Evolutionary conservation across 1,140 invertebrate species (phyloP).

Genomic region (Pogonomyrmex barbatus): DNA sequence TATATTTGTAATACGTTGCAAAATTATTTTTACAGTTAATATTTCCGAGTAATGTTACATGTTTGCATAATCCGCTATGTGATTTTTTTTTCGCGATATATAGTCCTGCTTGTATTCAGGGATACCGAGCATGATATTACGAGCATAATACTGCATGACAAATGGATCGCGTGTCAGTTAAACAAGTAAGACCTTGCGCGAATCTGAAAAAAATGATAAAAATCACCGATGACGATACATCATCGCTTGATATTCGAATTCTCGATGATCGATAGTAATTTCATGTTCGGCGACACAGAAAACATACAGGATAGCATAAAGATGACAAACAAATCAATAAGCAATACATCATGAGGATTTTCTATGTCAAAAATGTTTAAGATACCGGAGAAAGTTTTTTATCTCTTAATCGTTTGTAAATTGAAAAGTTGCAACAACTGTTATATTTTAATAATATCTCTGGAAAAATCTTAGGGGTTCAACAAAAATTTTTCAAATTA

Average conservation of each 20-base stretch:
- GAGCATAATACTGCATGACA: slow-evolving; percentile 34
- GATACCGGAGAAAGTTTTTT: background rate
- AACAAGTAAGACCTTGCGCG: slow-evolving; percentile 6
- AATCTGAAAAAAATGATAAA: slow-evolving; percentile 49
- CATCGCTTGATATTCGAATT: slow-evolving; percentile 38
- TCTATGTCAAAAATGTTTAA: slow-evolving; percentile 3
- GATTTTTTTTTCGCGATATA: slow-evolving; percentile 19
- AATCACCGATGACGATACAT: slow-evolving; percentile 39
- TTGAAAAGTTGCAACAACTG: background rate
- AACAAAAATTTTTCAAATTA: background rate
- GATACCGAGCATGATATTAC: slow-evolving; percentile 11
- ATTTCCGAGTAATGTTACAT: background rate
- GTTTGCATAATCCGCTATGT: background rate
- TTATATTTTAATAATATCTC: background rate
- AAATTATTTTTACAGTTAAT: background rate
- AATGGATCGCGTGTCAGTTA: slow-evolving; percentile 45
- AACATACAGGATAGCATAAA: slow-evolving; percentile 27
- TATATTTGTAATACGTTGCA: background rate
- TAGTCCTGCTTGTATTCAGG: slow-evolving; percentile 31
- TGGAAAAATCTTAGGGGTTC: background rate
- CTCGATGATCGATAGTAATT: slow-evolving; percentile 52
- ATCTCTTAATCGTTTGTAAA: background rate
- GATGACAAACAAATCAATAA: slow-evolving; percentile 61
- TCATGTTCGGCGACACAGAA: background rate
- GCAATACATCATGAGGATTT: slow-evolving; percentile 32